Evolutionary conservation across 2,113 vertebrate genomes (phyloP), one percentile per base, ranked within the genome.

Genomic region (Lepisosteus oculatus): DNA sequence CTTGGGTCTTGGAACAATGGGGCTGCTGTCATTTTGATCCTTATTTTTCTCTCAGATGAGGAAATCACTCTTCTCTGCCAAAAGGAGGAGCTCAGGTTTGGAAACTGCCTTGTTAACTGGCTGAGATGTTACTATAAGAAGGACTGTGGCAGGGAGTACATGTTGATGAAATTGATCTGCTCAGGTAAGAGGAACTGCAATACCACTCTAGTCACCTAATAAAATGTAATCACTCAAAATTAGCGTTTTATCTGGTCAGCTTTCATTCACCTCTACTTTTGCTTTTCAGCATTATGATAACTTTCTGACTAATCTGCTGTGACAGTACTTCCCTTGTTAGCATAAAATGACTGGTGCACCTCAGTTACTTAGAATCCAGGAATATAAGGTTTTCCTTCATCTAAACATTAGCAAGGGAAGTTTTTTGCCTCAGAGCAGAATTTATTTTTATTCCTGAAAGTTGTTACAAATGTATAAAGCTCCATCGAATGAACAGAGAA

Each of bases 101-200:
- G 90, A 79, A 78, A 86, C 81, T 93, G 92, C 80, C 86, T 87
- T 70, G 74, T 82, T 61, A 80, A 76, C 75, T 88, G 88, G 87
- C 87, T 93, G 82, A 87, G 43, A 90, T 95, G 88, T 83, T 86
- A 86, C 85, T 91, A 77, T 81, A 91, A 84, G 88, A 91, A 86
- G 73, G 85, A 80, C 79, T 82, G 87, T 79, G 89, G 88, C 74
- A 81, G 75, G 84, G 91, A 89, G 86, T 93, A 93, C 89, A 92
- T 91, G 92, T 92, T 94, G 87, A 93, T 95, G 92, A 95, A 95
- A 90, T 83, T 92, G 81, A 92, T 92, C 79, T 95, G 94, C 84
- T 94, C 94, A 85, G 90, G 93, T 94, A 93, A 94, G 92, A n/a
- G 57, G 55, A 55, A 43, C 43, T 0, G 29, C 41, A 9, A 72